Evolutionary conservation across 2,113 vertebrate species (phyloP).

Genomic region (Ranitomeya variabilis): DNA sequence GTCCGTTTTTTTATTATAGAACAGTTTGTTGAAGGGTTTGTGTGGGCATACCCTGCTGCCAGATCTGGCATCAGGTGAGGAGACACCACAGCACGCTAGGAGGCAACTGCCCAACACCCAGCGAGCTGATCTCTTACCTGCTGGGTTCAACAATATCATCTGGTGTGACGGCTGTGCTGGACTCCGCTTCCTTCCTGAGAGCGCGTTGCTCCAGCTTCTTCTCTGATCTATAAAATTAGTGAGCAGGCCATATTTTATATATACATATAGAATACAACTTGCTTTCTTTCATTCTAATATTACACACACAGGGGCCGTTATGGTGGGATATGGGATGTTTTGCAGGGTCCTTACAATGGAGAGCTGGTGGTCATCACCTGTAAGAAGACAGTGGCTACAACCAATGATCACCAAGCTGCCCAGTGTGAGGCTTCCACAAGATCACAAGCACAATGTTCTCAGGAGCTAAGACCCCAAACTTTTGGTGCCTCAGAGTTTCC

Average conservation of each 20-base stretch:
- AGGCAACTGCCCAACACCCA: too few species aligned
- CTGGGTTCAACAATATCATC: conserved; percentile 35
- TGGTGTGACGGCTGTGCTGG: conserved; percentile 3
- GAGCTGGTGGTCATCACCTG: background rate
- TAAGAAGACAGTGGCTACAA: background rate
- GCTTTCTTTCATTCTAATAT: background rate
- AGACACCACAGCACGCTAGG: too few species aligned
- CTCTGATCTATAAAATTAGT: conserved; percentile 23
- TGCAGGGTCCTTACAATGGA: background rate
- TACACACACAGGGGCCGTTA: background rate
- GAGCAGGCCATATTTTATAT: background rate
- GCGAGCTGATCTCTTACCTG: conserved; percentile 21
- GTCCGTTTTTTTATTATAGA: too few species aligned
- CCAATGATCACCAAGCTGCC: background rate
- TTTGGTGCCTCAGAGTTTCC: background rate
- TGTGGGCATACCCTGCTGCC: too few species aligned
- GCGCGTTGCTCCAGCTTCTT: conserved; percentile 44
- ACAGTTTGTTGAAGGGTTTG: too few species aligned
- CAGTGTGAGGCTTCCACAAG: background rate
- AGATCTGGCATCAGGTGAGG: too few species aligned
- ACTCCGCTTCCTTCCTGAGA: conserved; percentile 29
- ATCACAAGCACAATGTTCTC: too few species aligned
- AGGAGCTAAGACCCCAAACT: too few species aligned
- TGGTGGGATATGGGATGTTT: background rate
- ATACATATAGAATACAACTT: background rate